A percentile compares a stretch with the other conserved stretches of the same genome.
Conservation (phyloP, 2,113 vertebrate genomes). For the Pheucticus melanocephalus region DNA sequence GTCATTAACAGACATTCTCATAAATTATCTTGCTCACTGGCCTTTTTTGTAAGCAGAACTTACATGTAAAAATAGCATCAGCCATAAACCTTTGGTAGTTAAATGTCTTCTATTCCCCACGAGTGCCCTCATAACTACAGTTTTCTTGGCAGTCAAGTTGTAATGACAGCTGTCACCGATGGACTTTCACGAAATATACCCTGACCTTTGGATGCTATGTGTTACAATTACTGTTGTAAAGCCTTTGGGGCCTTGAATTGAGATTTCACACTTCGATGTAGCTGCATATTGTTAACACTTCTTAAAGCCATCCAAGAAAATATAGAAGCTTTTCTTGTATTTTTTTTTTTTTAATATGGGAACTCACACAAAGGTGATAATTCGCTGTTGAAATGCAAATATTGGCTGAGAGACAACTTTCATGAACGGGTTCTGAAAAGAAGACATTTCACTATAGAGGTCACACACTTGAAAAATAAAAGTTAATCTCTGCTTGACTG, state of each 20-base stretch:
- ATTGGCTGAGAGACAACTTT: neutral
- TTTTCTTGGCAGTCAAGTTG: constrained; percentile 56
- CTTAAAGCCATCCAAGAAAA: neutral
- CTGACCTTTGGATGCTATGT: constrained; percentile 58
- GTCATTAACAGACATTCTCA: neutral
- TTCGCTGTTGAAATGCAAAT: neutral
- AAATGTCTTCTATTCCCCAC: constrained; percentile 45
- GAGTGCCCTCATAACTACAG: constrained; percentile 41
- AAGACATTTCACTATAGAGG: neutral
- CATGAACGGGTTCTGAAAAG: neutral
- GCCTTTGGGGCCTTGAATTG: neutral
- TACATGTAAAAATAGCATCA: constrained; percentile 51
- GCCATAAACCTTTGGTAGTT: constrained; percentile 35
- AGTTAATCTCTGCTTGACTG: neutral
- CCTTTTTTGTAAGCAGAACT: constrained; percentile 40
- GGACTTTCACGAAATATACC: constrained; percentile 50
- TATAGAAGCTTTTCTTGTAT: neutral
- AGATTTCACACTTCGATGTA: constrained; percentile 16
- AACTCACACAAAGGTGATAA: neutral
- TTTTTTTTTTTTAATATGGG: neutral
- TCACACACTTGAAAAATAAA: neutral
- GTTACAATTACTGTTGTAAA: constrained; percentile 44
- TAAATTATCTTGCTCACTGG: constrained; percentile 33
- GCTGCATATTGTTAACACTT: constrained; percentile 47
- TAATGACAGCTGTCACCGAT: constrained; percentile 67